Conservation (phyloP, 2,797 vertebrate genomes). For the Silurus lanzhouensis region DNA sequence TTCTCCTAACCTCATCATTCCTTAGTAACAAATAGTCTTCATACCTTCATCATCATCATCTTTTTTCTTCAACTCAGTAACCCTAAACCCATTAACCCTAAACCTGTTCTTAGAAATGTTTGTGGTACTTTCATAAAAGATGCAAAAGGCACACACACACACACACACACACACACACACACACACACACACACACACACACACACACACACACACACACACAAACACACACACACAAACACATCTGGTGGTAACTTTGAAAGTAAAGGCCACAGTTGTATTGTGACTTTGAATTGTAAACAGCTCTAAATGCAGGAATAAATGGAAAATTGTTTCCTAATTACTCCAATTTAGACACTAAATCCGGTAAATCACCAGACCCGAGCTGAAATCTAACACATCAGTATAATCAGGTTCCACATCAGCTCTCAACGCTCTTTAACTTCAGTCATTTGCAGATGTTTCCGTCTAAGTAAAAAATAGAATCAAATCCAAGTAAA, state of each 20-base stretch:
- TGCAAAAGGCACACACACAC: background rate
- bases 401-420: conserved; percentile 13
- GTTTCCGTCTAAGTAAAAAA: background rate
- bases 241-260: conserved; percentile 26
- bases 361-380: conserved; percentile 5
- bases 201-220: conserved; percentile 23
- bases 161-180: conserved; percentile 2
- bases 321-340: conserved; percentile 20
- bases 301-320: conserved; percentile 17
- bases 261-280: conserved; percentile 31
- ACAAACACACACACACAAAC: conserved; percentile 13
- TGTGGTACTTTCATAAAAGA: background rate
- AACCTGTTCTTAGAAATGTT: background rate
- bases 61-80: background rate
- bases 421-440: background rate
- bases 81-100: background rate
- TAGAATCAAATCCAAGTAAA: background rate
- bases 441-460: conserved; percentile 6
- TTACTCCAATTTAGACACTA: conserved; percentile 7
- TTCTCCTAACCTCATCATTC: background rate
- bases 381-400: background rate
- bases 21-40: no score
- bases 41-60: no score
- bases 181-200: conserved; percentile 1
- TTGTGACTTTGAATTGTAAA: conserved; percentile 45